Evolutionary conservation across 2,113 vertebrate genomes (phyloP), one percentile per base, ranked within the genome.

Genomic region (Clinocottus analis): DNA sequence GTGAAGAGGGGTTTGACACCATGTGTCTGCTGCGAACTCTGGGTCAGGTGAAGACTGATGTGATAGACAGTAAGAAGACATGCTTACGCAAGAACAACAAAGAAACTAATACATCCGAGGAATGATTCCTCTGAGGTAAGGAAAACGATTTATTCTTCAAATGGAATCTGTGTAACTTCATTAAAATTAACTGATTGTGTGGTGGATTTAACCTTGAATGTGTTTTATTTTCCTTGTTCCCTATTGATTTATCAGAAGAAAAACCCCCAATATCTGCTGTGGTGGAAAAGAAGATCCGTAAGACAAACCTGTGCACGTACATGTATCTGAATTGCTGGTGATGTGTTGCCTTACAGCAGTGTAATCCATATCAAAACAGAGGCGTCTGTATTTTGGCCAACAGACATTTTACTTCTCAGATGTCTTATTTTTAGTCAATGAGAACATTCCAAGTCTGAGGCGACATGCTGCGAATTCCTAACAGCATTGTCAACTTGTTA

Each of bases 31-130:
- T 99, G 66, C 93, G 90, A 31, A 95, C 95, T 77, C 93, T 99
- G 2, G 95, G 96, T 77, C 96, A 94, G 82, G 96, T 98, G 85
- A 99, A 95, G 93, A 96, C 94, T 2, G 97, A 99, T 12, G 83
- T 93, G 1, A 39, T 96, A 4, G 97, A 98, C 75, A 94, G 95
- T 59, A 96, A 94, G 79, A 89, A 78, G 37, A 55, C 27, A 4
- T 71, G 60, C 41, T 11, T 27, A 12, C 31, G 0, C 47, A 89
- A 75, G 58, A 85, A 56, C 66, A 76, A 66, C 21, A 77, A 75
- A 51, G 74, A 85, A 51, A 55, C 68, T 0, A 73, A 55, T 7
- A 80, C 65, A 29, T 19, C 37, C 11, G 80, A 89, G 62, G 73
- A 78, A 47, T 78, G 78, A 77, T 51, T 51, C 51, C n/a, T 31